Percentiles rank a stretch among this genome's conserved stretches.
These are phyloP conservation scores for Brevipalpus yothersi DNA, from an alignment of 1,140 invertebrate species.

Conservation along the genomic window DNA sequence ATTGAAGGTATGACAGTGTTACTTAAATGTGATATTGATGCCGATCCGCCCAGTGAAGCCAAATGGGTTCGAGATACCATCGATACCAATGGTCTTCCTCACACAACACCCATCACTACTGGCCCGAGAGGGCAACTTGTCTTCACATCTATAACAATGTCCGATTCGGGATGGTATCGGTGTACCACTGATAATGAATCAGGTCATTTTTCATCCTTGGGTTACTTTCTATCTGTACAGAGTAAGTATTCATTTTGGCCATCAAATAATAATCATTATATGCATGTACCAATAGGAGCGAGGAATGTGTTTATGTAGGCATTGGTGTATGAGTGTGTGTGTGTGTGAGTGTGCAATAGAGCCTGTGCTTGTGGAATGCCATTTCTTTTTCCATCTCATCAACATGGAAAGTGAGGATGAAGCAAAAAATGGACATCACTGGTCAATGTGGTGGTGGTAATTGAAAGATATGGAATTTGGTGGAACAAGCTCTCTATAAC, in stretches of 20 bases:
- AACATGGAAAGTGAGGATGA: too few relatives aligned
- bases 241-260: conserved; percentile 31
- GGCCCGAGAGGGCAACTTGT: conserved; percentile 48
- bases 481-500: too few relatives aligned
- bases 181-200: conserved; percentile 54
- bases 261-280: too few relatives aligned
- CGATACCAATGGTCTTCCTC: neutral
- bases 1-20: conserved; percentile 56
- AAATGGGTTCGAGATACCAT: conserved; percentile 34
- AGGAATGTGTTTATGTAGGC: too few relatives aligned
- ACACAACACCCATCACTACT: conserved; percentile 10
- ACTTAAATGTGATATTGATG: conserved; percentile 65
- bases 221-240: conserved; percentile 61
- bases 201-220: conserved; percentile 58
- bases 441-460: too few relatives aligned
- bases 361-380: too few relatives aligned
- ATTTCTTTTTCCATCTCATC: too few relatives aligned
- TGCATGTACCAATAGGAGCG: too few relatives aligned
- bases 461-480: too few relatives aligned
- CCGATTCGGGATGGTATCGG: conserved; percentile 67
- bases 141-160: conserved; percentile 42
- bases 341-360: too few relatives aligned
- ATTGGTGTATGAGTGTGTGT: too few relatives aligned
- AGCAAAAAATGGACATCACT: too few relatives aligned
- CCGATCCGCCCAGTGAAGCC: conserved; percentile 60